phyloP scores from a whole-genome alignment of 2,797 vertebrate genomes.

The Notolabrus celidotus region DNA sequence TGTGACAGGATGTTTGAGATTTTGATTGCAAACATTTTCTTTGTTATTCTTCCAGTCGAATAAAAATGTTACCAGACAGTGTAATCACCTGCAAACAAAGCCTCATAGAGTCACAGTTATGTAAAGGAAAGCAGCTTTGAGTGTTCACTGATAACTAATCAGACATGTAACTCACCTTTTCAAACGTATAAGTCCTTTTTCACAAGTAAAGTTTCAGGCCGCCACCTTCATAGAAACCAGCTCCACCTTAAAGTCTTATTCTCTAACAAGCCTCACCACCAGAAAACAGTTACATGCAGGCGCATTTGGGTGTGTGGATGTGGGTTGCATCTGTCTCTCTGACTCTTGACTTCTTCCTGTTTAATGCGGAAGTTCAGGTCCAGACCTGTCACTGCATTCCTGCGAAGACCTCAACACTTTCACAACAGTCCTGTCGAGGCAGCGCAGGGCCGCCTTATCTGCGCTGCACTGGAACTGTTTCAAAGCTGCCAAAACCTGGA shows the following conservation, averaged over 20 bases:
- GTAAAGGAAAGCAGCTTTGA: neutral
- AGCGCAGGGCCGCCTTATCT: constrained; percentile 50
- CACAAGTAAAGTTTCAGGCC: constrained; percentile 43
- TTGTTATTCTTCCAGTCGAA: neutral
- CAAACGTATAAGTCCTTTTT: no score
- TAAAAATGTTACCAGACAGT: neutral
- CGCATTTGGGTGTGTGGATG: constrained; percentile 57
- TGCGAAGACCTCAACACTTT: constrained; percentile 56
- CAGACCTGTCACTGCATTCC: constrained; percentile 84
- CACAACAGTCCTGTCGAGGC: constrained; percentile 69
- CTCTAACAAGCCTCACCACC: constrained; percentile 32
- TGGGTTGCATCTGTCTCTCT: constrained; percentile 60
- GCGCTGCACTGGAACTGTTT: neutral
- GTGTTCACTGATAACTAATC: no score
- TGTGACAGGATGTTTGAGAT: neutral
- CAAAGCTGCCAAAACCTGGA: neutral
- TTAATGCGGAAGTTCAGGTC: constrained; percentile 87
- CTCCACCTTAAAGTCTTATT: constrained; percentile 21
- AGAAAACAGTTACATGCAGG: constrained; percentile 21
- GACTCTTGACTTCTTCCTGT: constrained; percentile 79
- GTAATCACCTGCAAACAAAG: neutral
- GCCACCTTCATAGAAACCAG: constrained; percentile 44
- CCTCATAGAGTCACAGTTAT: neutral
- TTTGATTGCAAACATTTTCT: neutral
- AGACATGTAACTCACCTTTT: no score